Base-by-base conservation (phyloP, 2,797 vertebrate species). In the Botia kubotai region DNA sequence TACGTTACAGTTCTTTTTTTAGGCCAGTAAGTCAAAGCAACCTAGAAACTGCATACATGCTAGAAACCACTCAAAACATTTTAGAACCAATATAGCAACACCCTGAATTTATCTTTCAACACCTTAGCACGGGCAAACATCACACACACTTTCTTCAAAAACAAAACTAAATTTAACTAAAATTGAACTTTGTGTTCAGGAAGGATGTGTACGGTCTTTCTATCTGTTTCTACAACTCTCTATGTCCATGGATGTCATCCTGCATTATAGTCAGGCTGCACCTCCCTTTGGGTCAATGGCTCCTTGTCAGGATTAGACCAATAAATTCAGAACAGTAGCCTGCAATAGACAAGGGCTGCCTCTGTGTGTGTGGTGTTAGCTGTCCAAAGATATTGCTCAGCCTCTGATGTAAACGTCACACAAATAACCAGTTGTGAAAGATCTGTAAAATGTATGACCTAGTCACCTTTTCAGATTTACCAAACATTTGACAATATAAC, bases 251-350 rank as follows among this genome's bases (percentile, higher is more conserved):
- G 80, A 87, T 91, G 90, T 91, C 91, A 89, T 72, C 78, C 85
- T 85, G 83, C 84, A 89, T 92, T 88, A 90, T 17, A 67, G 85
- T 60, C 73, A 53, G 67, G 83, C 77, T 83, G 80, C 73, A 83
- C 82, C 87, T 89, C 88, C 89, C 87, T 89, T 86, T 85, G 85
- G 91, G 90, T 89, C 88, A 88, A 86, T 90, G 87, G 87, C 88
- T 86, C 86, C 87, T 89, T 90, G 87, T 91, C 88, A 89, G 88
- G 83, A 80, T 70, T 43, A 50, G 76, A 78, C 39, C 69, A 65
- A 60, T 69, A 67, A 43, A 72, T 60, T 53, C 62, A n/a, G 76
- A 69, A 62, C 43, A 62, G 57, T 57, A 52, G 29, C 72, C 57
- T 72, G 43, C 77, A 16, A 48, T 21, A 53, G 77, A 72, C n/a